Percentiles rank a stretch among this genome's conserved stretches.
Conservation (phyloP, 2,888 invertebrate genomes). For the Anarsia innoxiella region DNA sequence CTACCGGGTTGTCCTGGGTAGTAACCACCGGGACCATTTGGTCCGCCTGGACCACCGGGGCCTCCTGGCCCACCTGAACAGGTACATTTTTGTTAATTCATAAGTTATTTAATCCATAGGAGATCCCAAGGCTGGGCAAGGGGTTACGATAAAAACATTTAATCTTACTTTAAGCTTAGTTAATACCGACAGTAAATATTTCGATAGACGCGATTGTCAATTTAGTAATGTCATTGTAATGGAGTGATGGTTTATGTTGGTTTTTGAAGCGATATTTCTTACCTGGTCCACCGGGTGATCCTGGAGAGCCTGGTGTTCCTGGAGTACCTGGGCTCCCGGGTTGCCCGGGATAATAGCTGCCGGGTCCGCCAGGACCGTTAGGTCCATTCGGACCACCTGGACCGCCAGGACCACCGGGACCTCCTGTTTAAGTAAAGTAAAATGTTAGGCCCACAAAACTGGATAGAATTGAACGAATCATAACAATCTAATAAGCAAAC, state of each 20-base stretch:
- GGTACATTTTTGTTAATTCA: no score
- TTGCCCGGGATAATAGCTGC: slow-evolving; percentile 12
- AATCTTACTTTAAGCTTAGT: no score
- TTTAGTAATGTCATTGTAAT: no score
- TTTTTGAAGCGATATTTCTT: not conserved
- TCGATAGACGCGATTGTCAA: no score
- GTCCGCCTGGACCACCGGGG: slow-evolving; percentile 61
- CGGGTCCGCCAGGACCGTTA: not conserved
- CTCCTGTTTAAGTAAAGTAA: slow-evolving; percentile 13
- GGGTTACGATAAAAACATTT: no score
- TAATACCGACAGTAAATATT: no score
- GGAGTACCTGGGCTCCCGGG: slow-evolving; percentile 29
- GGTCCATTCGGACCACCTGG: slow-evolving; percentile 34
- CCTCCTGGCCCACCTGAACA: slow-evolving; percentile 20
- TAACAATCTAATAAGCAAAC: no score
- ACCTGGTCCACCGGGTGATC: slow-evolving; percentile 29
- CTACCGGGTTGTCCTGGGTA: slow-evolving; percentile 4
- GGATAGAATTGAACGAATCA: no score
- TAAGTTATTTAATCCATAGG: no score
- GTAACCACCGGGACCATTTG: slow-evolving; percentile 18
- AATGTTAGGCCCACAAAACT: no score
- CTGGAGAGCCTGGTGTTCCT: slow-evolving; percentile 25
- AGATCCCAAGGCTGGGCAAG: no score
- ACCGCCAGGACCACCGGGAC: slow-evolving; percentile 27
- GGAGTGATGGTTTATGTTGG: not conserved